A percentile compares a stretch with the other conserved stretches of the same genome.
Evolutionary conservation across 37 sponge, comb jelly and placozoan species (phyloP).

Genomic region (Halichondria panicea): DNA sequence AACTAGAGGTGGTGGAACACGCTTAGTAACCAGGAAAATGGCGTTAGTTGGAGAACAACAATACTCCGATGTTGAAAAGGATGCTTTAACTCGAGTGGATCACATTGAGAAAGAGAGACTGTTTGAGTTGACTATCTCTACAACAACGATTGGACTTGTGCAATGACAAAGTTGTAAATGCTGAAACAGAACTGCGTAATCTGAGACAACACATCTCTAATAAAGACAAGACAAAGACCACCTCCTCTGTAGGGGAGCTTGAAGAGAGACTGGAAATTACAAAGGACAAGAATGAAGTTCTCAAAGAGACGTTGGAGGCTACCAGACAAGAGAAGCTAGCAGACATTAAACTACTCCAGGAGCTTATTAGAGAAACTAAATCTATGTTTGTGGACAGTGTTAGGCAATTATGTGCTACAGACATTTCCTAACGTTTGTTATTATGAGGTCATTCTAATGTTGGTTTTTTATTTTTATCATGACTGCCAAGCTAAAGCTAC

Average conservation of each 20-base stretch:
- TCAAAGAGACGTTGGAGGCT: constrained; percentile 50
- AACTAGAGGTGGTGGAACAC: too few species aligned
- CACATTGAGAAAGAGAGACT: constrained; percentile 60
- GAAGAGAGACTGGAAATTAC: constrained; percentile 23
- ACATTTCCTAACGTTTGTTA: too few species aligned
- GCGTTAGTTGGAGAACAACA: background rate
- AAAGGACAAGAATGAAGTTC: constrained; percentile 51
- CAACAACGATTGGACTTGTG: constrained; percentile 39
- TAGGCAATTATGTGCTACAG: too few species aligned
- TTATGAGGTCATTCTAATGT: too few species aligned
- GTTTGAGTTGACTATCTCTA: constrained; percentile 37
- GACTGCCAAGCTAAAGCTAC: too few species aligned
- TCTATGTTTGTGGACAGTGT: constrained; percentile 36
- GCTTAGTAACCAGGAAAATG: too few species aligned
- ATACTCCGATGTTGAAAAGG: constrained; percentile 2
- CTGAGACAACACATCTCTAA: background rate
- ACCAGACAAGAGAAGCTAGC: constrained; percentile 49
- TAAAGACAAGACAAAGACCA: too few species aligned
- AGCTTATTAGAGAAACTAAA: constrained; percentile 43
- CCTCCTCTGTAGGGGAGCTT: constrained; percentile 1
- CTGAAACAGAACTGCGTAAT: constrained; percentile 8
- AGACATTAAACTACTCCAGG: constrained; percentile 37
- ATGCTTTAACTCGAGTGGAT: constrained; percentile 14
- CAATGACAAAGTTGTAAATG: constrained; percentile 1
- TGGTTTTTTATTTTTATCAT: too few species aligned